Conservation (phyloP, 2,113 vertebrate genomes). For the Paratilapia polleni region DNA sequence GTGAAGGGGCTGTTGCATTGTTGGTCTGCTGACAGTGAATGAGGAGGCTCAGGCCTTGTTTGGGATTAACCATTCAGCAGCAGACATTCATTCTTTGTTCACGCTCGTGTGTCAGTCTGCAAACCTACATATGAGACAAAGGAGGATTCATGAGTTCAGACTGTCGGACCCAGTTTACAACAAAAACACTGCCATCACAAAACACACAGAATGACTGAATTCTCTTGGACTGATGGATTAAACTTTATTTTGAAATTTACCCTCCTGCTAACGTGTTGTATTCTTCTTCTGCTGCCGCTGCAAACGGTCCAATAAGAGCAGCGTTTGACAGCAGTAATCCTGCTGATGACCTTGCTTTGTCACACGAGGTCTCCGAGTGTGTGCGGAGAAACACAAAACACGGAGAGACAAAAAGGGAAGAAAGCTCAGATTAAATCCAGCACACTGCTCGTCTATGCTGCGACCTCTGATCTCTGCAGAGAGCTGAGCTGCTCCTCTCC, state of each 20-base stretch:
- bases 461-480: slow-evolving; percentile 59
- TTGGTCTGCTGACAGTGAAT: slow-evolving; percentile 1
- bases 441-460: slow-evolving; percentile 68
- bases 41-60: neutral
- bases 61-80: slow-evolving; percentile 18
- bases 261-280: neutral
- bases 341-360: slow-evolving; percentile 75
- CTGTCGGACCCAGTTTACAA: slow-evolving; percentile 25
- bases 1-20: slow-evolving; percentile 6
- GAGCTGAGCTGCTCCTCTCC: neutral
- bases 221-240: neutral
- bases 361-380: slow-evolving; percentile 59
- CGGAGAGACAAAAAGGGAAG: slow-evolving; percentile 11
- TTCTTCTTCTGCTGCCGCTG: neutral
- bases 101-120: neutral
- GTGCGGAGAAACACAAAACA: slow-evolving; percentile 29
- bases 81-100: neutral
- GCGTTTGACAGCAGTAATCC: slow-evolving; percentile 70
- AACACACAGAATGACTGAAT: neutral
- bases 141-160: slow-evolving; percentile 32
- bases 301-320: neutral
- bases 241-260: slow-evolving; percentile 4
- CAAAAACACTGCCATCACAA: neutral
- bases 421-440: slow-evolving; percentile 50
- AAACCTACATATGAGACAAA: slow-evolving; percentile 47